Conservation (phyloP, 2,113 vertebrate species). For the Tricholaema leucomelas region DNA sequence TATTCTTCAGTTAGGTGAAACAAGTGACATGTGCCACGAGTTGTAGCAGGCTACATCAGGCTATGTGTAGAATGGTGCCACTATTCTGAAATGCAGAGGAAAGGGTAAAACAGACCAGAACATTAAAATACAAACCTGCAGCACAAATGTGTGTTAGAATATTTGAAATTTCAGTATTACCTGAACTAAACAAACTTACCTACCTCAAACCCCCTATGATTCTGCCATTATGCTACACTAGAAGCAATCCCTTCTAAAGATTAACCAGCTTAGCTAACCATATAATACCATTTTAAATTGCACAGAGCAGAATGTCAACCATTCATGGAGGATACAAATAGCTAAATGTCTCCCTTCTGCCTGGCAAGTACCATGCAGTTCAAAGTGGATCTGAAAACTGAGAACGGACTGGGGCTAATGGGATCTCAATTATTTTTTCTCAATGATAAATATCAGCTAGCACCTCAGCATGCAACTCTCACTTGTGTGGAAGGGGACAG, state of each 20-base stretch:
- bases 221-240: background rate
- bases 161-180: background rate
- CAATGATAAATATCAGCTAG: conserved; percentile 1
- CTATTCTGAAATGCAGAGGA: background rate
- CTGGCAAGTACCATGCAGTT: background rate
- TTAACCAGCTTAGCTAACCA: conserved; percentile 4
- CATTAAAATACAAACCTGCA: background rate
- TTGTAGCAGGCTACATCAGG: background rate
- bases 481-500: background rate
- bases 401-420: background rate
- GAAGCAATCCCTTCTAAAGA: background rate
- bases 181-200: background rate
- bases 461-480: background rate
- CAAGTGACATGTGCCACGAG: fast-evolving
- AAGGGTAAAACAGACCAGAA: background rate
- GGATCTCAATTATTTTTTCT: conserved; percentile 34
- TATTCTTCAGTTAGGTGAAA: background rate
- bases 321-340: background rate
- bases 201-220: background rate
- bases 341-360: background rate
- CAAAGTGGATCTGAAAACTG: conserved; percentile 43
- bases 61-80: background rate
- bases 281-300: background rate
- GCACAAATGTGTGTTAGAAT: background rate
- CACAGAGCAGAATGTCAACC: background rate